These are phyloP conservation scores for Ephestia elutella DNA, from an alignment of 1,140 invertebrate genomes.

Conservation along the genomic window DNA sequence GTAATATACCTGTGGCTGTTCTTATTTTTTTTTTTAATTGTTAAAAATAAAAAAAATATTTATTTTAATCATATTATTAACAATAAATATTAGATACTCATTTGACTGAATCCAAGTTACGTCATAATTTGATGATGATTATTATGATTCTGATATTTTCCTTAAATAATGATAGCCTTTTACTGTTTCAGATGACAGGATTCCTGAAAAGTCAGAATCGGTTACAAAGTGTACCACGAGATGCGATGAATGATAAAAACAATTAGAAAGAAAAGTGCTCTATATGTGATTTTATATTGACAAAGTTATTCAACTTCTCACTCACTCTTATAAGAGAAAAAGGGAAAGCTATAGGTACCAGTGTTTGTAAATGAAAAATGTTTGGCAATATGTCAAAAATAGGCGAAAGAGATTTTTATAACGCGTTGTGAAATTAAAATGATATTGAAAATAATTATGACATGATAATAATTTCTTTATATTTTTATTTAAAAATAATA, in stretches of 20 bases:
- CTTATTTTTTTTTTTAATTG: no score
- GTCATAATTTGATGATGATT: no score
- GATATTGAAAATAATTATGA: slow-evolving; percentile 39
- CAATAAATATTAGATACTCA: no score
- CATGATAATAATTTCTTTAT: slow-evolving; percentile 40
- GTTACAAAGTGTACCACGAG: slow-evolving; percentile 59
- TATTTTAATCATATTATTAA: no score
- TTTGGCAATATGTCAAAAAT: slow-evolving; percentile 20
- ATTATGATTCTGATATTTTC: no score
- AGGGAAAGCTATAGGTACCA: slow-evolving; percentile 13
- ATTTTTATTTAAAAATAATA: background rate
- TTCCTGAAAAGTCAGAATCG: slow-evolving; percentile 55
- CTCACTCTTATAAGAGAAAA: slow-evolving; percentile 24
- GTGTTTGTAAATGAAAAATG: slow-evolving; percentile 13
- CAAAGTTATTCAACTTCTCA: slow-evolving; percentile 12
- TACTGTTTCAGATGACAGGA: slow-evolving; percentile 66
- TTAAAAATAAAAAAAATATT: no score
- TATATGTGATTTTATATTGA: slow-evolving; percentile 29
- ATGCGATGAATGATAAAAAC: slow-evolving; percentile 41
- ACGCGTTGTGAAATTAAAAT: slow-evolving; percentile 63
- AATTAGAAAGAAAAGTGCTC: slow-evolving; percentile 40
- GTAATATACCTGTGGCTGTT: no score
- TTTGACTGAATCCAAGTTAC: no score
- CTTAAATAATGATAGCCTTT: slow-evolving; percentile 7
- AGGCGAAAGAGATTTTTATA: slow-evolving; percentile 49